A percentile compares a stretch with the other conserved stretches of the same genome.
Conservation (phyloP, 2,113 vertebrate genomes). For the Cyprinodon tularosa region DNA sequence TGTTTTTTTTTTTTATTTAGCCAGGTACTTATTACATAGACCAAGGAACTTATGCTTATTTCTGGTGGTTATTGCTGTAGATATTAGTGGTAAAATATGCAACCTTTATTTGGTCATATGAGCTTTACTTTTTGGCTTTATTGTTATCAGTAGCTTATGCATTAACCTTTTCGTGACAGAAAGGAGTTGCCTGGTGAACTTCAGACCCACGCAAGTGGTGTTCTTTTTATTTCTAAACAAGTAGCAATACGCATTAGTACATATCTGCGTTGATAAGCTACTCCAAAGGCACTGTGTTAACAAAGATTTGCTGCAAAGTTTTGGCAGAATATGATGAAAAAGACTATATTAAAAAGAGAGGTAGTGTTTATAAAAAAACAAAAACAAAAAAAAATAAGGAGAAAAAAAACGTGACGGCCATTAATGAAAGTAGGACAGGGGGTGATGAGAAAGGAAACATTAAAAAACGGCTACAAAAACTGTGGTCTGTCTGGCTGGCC, state of each 20-base stretch:
- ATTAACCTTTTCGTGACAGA: slow-evolving; percentile 11
- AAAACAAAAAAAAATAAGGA: not conserved
- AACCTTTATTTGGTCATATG: slow-evolving; percentile 1
- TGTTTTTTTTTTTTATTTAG: too few species aligned
- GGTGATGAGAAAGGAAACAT: not conserved
- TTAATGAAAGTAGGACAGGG: not conserved
- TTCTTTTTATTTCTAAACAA: slow-evolving; percentile 7
- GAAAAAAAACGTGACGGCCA: not conserved
- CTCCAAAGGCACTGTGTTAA: slow-evolving; percentile 9
- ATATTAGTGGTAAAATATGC: not conserved
- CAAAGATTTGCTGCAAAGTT: slow-evolving; percentile 5
- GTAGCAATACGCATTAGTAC: not conserved
- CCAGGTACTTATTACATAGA: too few species aligned
- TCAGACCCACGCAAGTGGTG: slow-evolving; percentile 18
- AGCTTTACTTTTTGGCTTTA: not conserved
- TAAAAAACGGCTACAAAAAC: not conserved
- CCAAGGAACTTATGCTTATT: not conserved
- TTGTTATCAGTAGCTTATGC: slow-evolving; percentile 6
- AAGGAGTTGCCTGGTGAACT: slow-evolving; percentile 27
- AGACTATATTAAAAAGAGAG: not conserved
- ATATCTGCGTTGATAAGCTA: not conserved
- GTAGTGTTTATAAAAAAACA: not conserved
- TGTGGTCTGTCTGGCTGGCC: not conserved
- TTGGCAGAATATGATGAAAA: not conserved
- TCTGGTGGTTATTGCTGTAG: not conserved